Percentiles rank a stretch among this genome's conserved stretches.
Evolutionary conservation across 2,797 vertebrate species (phyloP).

Genomic region (Anomalospiza imberbis): DNA sequence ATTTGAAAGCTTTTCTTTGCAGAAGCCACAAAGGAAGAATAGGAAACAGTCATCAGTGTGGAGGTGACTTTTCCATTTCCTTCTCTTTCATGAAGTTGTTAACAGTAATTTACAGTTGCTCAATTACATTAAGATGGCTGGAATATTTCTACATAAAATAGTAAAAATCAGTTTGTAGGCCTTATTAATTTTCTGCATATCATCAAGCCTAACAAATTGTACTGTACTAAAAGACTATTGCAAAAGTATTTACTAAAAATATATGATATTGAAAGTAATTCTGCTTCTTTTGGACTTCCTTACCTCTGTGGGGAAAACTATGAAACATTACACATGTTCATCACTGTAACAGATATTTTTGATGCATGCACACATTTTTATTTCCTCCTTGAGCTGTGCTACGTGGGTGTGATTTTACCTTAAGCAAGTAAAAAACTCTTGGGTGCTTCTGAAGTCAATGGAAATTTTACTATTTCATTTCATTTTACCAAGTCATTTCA

Average conservation of each 20-base stretch:
- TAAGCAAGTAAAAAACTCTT: background rate
- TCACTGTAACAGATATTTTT: background rate
- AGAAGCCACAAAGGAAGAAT: background rate
- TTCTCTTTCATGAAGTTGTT: slow-evolving; percentile 63
- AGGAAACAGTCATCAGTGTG: background rate
- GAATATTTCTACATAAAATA: slow-evolving; percentile 45
- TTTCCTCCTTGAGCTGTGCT: background rate
- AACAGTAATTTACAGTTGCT: slow-evolving; percentile 67
- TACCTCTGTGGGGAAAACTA: background rate
- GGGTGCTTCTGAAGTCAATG: background rate
- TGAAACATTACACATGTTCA: background rate
- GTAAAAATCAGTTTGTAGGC: slow-evolving; percentile 46
- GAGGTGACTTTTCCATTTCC: slow-evolving; percentile 42
- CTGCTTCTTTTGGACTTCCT: background rate
- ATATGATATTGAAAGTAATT: background rate
- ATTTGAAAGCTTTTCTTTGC: background rate
- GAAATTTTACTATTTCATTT: background rate
- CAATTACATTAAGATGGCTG: slow-evolving; percentile 39
- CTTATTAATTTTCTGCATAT: slow-evolving; percentile 56
- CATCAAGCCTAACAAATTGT: slow-evolving; percentile 48
- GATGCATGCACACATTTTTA: background rate
- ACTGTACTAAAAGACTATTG: slow-evolving; percentile 43
- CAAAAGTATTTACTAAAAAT: slow-evolving; percentile 7
- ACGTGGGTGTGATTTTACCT: background rate
- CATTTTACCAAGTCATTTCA: background rate